phyloP scores from a whole-genome alignment of 2,113 vertebrate genomes.

The Caranx melampygus region DNA sequence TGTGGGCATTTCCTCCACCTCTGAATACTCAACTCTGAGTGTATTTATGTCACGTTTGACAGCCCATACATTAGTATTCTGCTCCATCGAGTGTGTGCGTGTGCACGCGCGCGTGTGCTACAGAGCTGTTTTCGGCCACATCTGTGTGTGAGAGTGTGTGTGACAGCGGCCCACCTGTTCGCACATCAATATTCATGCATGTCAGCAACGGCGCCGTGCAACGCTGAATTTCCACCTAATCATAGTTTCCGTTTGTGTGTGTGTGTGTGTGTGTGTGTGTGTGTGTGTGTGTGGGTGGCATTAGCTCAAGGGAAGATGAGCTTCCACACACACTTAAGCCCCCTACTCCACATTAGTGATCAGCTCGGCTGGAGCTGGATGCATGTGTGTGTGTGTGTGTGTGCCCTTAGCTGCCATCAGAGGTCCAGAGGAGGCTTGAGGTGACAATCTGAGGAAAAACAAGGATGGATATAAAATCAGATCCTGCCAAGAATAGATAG shows the following conservation, averaged over 20 bases:
- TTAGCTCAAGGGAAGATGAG: conserved; percentile 30
- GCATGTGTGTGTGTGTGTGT: conserved; percentile 12
- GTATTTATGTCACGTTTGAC: conserved; percentile 19
- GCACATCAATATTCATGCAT: conserved; percentile 25
- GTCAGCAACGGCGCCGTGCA: neutral
- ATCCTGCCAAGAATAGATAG: conserved; percentile 8
- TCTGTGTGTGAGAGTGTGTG: conserved; percentile 17
- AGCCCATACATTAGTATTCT: conserved; percentile 50
- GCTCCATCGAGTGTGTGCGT: neutral
- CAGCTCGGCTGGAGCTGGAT: conserved; percentile 36
- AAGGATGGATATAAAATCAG: conserved; percentile 37
- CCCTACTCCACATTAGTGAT: conserved; percentile 35
- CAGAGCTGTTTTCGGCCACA: conserved; percentile 12
- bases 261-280: neutral
- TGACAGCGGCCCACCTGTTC: neutral
- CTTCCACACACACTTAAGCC: conserved; percentile 38
- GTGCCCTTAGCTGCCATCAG: conserved; percentile 32
- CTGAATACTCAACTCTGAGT: conserved; percentile 7
- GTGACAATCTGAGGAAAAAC: conserved; percentile 34
- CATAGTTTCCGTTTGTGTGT: conserved; percentile 18
- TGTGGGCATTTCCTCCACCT: conserved; percentile 12
- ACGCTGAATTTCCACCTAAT: conserved; percentile 34
- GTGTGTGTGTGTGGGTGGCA: conserved; percentile 10
- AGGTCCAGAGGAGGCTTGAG: conserved; percentile 26
- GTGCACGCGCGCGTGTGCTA: conserved; percentile 5